A percentile compares a stretch with the other conserved stretches of the same genome.
Conservation (phyloP, 2,888 invertebrate species). For the Diaprepes abbreviatus region DNA sequence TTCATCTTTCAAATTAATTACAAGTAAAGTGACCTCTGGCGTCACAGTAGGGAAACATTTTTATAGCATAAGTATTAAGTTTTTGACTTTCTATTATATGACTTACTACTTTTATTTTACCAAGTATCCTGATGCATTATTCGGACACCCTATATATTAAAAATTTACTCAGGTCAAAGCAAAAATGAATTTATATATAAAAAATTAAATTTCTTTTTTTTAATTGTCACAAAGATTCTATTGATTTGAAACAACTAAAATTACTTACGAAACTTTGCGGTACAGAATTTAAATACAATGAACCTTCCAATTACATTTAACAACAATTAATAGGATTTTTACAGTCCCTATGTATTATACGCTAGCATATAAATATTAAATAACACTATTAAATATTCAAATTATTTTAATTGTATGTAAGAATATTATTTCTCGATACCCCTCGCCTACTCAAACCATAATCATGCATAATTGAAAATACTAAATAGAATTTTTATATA, state of each 20-base stretch:
- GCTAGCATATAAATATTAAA: conserved; percentile 38
- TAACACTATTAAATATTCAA: conserved; percentile 41
- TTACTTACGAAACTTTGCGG: background rate
- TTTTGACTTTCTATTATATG: no score
- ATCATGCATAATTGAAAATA: conserved; percentile 30
- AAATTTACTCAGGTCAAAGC: no score
- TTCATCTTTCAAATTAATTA: no score
- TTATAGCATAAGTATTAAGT: no score
- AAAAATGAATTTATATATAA: no score
- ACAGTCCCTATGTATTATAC: conserved; percentile 11
- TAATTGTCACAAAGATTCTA: background rate
- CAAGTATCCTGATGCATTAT: no score
- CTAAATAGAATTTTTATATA: conserved; percentile 26
- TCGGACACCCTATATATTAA: no score
- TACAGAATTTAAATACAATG: conserved; percentile 39
- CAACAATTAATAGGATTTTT: conserved; percentile 39
- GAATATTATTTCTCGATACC: conserved; percentile 30
- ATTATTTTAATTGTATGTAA: conserved; percentile 40
- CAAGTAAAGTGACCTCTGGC: no score
- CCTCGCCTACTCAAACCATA: conserved; percentile 30
- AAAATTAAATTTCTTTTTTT: background rate
- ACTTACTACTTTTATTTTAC: no score
- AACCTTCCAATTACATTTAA: conserved; percentile 32
- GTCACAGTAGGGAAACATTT: no score
- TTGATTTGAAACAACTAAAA: background rate